A percentile compares a stretch with the other conserved stretches of the same genome.
These are phyloP conservation scores for Danaus chrysippus DNA, from an alignment of 2,888 invertebrate genomes.

Conservation along the genomic window DNA sequence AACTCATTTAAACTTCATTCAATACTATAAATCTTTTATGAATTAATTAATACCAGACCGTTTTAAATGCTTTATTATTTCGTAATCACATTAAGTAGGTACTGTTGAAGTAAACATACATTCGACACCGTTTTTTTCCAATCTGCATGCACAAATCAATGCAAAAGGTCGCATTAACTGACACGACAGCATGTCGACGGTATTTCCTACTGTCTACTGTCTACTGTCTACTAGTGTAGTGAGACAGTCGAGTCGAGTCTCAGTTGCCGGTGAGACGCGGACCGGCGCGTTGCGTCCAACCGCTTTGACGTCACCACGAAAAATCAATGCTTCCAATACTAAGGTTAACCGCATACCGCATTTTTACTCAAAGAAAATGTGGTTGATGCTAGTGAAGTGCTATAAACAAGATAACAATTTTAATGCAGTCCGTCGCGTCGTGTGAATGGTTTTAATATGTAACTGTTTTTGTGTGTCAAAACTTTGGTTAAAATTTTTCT, in stretches of 20 bases:
- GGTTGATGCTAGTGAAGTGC: conserved; percentile 71
- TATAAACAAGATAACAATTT: conserved; percentile 40
- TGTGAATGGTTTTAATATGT: conserved; percentile 68
- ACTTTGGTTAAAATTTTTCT: conserved; percentile 37
- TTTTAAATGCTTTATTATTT: too few relatives aligned
- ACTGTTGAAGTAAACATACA: not conserved
- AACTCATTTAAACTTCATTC: too few relatives aligned
- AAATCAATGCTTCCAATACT: conserved; percentile 71
- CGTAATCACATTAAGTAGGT: too few relatives aligned
- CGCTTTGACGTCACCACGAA: conserved; percentile 73
- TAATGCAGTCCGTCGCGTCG: conserved; percentile 50
- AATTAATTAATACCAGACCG: too few relatives aligned
- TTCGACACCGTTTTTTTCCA: conserved; percentile 25
- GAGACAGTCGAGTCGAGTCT: conserved; percentile 31
- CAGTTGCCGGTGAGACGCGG: conserved; percentile 71
- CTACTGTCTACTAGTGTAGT: conserved; percentile 43
- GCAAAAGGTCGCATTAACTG: conserved; percentile 60
- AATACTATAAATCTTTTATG: too few relatives aligned
- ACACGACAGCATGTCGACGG: conserved; percentile 68
- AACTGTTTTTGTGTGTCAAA: conserved; percentile 62
- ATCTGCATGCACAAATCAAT: conserved; percentile 58
- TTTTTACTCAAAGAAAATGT: conserved; percentile 70
- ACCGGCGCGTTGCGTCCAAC: conserved; percentile 60
- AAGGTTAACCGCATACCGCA: conserved; percentile 77
- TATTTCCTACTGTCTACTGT: conserved; percentile 57